phyloP scores from a whole-genome alignment of 2,888 invertebrate species.

The Corythucha ciliata region DNA sequence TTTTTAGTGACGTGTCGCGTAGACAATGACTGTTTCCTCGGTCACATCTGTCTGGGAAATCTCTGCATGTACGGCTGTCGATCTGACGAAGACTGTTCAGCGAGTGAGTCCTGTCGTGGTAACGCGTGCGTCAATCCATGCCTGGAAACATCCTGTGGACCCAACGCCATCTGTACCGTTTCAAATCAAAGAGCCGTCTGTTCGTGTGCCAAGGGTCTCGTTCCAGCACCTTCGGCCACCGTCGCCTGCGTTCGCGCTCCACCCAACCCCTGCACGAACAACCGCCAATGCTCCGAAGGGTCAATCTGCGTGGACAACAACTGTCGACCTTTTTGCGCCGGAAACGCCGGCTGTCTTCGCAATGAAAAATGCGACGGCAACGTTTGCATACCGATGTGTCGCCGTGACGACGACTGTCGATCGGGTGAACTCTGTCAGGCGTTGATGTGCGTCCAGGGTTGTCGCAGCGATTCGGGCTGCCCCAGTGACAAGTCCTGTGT shows the following conservation, averaged over 20 bases:
- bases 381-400: constrained; percentile 73
- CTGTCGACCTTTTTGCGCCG: constrained; percentile 70
- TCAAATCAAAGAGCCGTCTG: constrained; percentile 73
- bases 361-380: constrained; percentile 74
- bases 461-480: constrained; percentile 71
- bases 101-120: constrained; percentile 68
- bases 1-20: constrained; percentile 69
- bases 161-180: constrained; percentile 71
- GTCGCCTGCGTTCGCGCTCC: constrained; percentile 79
- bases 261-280: constrained; percentile 61
- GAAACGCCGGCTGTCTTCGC: constrained; percentile 64
- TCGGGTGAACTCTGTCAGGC: constrained; percentile 80
- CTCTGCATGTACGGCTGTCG: constrained; percentile 81
- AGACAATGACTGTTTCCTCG: constrained; percentile 85
- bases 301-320: constrained; percentile 52
- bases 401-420: constrained; percentile 75
- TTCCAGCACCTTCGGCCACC: constrained; percentile 72
- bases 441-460: constrained; percentile 67
- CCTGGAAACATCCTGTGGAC: constrained; percentile 63
- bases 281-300: constrained; percentile 63
- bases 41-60: constrained; percentile 77
- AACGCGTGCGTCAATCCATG: constrained; percentile 76
- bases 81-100: constrained; percentile 76
- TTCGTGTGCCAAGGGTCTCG: constrained; percentile 65
- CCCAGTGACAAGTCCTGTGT: constrained; percentile 61